These are phyloP conservation scores for Steinernema carpocapsae DNA, from an alignment of 2,888 invertebrate species.

Conservation along the genomic window DNA sequence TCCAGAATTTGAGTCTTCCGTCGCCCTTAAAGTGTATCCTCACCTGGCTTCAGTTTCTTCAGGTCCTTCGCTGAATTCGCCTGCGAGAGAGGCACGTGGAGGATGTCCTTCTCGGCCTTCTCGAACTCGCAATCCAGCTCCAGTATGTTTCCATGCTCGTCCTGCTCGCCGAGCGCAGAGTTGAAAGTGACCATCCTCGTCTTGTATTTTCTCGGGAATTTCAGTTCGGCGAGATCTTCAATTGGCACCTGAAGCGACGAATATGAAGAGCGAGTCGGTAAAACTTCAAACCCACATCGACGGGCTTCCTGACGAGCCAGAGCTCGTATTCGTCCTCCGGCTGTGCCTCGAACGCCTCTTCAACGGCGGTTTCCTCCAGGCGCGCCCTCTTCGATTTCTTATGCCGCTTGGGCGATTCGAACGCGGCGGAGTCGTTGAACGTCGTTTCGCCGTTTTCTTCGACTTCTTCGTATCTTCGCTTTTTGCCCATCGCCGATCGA, in stretches of 20 bases:
- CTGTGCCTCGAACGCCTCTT: background rate
- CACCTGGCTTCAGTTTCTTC: constrained; percentile 18
- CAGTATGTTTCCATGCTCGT: constrained; percentile 6
- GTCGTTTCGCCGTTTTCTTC: constrained; percentile 7
- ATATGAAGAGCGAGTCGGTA: background rate
- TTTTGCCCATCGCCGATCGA: background rate
- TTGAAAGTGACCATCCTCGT: constrained; percentile 10
- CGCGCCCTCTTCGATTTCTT: constrained; percentile 18
- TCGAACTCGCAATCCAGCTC: constrained; percentile 28
- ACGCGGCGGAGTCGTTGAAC: background rate
- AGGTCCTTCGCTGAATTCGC: background rate
- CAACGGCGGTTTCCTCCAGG: background rate
- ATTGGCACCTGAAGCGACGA: background rate
- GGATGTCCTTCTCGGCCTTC: constrained; percentile 26
- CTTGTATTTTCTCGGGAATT: constrained; percentile 16
- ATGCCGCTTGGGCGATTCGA: background rate
- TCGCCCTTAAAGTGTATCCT: too few species aligned
- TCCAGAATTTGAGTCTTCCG: too few species aligned
- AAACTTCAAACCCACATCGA: background rate
- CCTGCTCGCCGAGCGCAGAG: constrained; percentile 20
- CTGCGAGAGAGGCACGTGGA: background rate
- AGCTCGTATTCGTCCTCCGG: constrained; percentile 28
- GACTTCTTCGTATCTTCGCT: constrained; percentile 13
- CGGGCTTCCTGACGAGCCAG: constrained; percentile 26
- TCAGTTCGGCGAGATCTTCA: constrained; percentile 16